Evolutionary conservation across 92 coral and sea anemone genomes (phyloP).

Genomic region (Phenganax subtilis): DNA sequence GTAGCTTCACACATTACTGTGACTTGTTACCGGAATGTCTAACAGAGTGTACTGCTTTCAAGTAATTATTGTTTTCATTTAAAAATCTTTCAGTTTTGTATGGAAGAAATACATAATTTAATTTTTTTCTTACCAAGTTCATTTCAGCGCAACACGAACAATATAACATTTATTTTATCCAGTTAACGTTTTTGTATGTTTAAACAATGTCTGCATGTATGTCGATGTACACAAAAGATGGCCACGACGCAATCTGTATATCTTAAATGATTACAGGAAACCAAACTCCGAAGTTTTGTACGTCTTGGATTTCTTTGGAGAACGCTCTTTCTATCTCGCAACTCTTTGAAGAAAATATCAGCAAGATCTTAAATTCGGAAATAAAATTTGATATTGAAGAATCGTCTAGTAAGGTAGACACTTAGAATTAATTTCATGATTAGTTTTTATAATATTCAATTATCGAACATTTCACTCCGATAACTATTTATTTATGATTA

Average conservation of each 20-base stretch:
- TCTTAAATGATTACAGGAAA: background rate
- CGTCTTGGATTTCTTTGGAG: constrained; percentile 16
- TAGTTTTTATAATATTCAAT: no score
- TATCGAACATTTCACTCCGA: no score
- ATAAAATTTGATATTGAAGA: constrained; percentile 17
- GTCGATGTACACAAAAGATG: background rate
- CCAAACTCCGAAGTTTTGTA: background rate
- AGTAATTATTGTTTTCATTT: no score
- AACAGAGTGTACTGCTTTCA: no score
- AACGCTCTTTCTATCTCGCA: background rate
- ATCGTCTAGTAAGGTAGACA: constrained; percentile 27
- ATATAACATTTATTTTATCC: no score
- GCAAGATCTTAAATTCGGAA: constrained; percentile 22
- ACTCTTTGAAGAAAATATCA: constrained; percentile 22
- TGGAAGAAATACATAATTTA: no score
- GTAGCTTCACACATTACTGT: no score
- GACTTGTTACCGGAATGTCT: no score
- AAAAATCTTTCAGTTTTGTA: no score
- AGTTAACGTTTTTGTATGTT: background rate
- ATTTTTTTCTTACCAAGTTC: no score
- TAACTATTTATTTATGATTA: no score
- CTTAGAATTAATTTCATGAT: background rate
- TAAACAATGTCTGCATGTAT: constrained; percentile 8
- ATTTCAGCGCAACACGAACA: no score
- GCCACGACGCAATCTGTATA: background rate